Conservation (phyloP, 2,888 invertebrate genomes). For the Agrochola lota region DNA sequence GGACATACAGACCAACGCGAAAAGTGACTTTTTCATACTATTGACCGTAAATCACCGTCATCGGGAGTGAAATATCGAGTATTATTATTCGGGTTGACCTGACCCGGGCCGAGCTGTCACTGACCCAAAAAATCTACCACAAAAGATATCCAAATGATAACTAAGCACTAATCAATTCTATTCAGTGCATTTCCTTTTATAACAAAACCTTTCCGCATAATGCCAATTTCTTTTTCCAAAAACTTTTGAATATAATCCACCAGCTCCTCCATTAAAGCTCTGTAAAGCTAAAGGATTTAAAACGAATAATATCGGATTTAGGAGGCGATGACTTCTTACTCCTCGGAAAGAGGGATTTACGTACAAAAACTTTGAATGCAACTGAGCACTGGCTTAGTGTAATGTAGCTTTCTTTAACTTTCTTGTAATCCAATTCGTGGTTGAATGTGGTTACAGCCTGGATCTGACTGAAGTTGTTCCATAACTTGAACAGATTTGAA, state of each 20-base stretch:
- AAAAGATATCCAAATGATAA: background rate
- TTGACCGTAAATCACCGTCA: too few species aligned
- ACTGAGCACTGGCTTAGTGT: slow-evolving; percentile 12
- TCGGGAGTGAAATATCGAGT: too few species aligned
- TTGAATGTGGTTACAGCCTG: background rate
- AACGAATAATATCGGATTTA: slow-evolving; percentile 29
- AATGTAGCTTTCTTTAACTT: slow-evolving; percentile 3
- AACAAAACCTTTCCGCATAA: background rate
- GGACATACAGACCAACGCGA: too few species aligned
- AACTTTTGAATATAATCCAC: slow-evolving; percentile 15
- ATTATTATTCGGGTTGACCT: too few species aligned
- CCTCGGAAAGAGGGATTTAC: slow-evolving; percentile 9
- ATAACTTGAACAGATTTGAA: background rate
- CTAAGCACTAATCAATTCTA: background rate
- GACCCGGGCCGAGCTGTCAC: too few species aligned
- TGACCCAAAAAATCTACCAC: background rate
- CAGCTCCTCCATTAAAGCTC: background rate
- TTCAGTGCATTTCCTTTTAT: background rate
- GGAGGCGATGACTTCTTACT: slow-evolving; percentile 14
- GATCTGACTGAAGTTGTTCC: background rate
- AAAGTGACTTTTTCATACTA: too few species aligned
- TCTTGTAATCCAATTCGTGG: slow-evolving; percentile 16
- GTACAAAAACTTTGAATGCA: slow-evolving; percentile 28
- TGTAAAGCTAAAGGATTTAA: slow-evolving; percentile 34
- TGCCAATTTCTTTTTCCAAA: background rate